Evolutionary conservation across 2,113 vertebrate species (phyloP).

Genomic region (Fulmarus glacialis): DNA sequence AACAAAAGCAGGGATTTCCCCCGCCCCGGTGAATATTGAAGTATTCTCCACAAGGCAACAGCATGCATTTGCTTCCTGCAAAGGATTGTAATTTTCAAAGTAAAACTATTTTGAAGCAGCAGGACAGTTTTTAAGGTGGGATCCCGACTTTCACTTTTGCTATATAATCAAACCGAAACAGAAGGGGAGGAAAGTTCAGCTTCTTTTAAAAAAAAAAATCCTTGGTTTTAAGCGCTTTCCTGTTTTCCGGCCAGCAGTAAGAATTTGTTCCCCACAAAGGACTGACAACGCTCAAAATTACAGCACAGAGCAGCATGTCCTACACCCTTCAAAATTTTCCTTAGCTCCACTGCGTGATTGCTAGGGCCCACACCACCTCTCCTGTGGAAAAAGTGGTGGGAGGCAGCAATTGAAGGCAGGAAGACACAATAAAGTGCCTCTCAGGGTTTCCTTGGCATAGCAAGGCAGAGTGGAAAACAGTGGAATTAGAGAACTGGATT

Average conservation of each 20-base stretch:
- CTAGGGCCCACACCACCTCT: not conserved
- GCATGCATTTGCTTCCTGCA: not conserved
- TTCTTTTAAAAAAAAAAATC: not conserved
- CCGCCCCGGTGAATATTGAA: not conserved
- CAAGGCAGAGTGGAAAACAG: not conserved
- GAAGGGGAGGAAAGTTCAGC: not conserved
- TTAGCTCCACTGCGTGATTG: not conserved
- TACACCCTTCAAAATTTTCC: not conserved
- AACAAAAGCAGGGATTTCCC: not conserved
- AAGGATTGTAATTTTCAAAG: not conserved
- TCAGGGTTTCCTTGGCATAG: not conserved
- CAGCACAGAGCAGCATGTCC: not conserved
- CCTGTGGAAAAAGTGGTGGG: not conserved
- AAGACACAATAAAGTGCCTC: not conserved
- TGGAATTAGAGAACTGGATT: not conserved
- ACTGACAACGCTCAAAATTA: not conserved
- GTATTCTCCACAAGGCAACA: not conserved
- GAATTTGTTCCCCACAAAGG: not conserved
- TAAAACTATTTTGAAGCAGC: not conserved
- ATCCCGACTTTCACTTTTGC: conserved; percentile 39
- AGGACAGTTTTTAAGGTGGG: not conserved
- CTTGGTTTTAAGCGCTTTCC: not conserved
- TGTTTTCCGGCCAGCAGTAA: not conserved
- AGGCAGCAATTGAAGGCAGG: not conserved
- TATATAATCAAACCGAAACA: not conserved